Evolutionary conservation across 2,113 vertebrate species (phyloP).

Genomic region (Xiphophorus couchianus): DNA sequence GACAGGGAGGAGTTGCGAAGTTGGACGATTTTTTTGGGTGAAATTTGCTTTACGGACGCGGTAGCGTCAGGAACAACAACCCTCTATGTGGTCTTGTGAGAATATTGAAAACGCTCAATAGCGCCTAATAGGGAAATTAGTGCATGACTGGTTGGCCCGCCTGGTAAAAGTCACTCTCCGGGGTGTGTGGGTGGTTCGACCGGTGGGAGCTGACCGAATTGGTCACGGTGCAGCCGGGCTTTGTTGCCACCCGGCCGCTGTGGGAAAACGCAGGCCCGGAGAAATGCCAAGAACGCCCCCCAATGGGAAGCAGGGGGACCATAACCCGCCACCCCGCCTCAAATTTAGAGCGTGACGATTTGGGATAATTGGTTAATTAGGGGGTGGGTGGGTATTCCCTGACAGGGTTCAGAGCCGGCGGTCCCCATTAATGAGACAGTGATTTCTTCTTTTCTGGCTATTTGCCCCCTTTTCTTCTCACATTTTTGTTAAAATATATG

Average conservation of each 20-base stretch:
- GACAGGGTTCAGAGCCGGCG: conserved; percentile 75
- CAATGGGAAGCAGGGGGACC: conserved; percentile 74
- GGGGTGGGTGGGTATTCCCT: conserved; percentile 82
- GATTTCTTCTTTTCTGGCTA: conserved; percentile 81
- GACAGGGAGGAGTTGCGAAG: not conserved
- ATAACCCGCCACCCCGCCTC: conserved; percentile 80
- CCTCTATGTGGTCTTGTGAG: conserved; percentile 89
- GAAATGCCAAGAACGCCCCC: conserved; percentile 81
- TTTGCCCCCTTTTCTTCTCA: conserved; percentile 40
- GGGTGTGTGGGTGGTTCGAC: conserved; percentile 85
- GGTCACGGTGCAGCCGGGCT: conserved; percentile 88
- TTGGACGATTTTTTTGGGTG: not conserved
- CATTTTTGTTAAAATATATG: conserved; percentile 27
- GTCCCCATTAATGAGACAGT: conserved; percentile 90
- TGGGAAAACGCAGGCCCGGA: conserved; percentile 83
- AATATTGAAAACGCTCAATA: conserved; percentile 83
- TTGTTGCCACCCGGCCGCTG: conserved; percentile 83
- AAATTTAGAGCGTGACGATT: conserved; percentile 89
- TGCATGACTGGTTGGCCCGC: conserved; percentile 86
- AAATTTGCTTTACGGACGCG: conserved; percentile 17
- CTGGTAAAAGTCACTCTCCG: conserved; percentile 81
- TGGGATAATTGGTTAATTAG: conserved; percentile 92
- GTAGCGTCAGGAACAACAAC: conserved; percentile 74
- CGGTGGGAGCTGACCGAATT: conserved; percentile 88
- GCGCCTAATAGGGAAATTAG: conserved; percentile 89